Percentiles rank a stretch among this genome's conserved stretches.
Evolutionary conservation across 2,797 vertebrate species (phyloP).

Genomic region (Esox lucius): DNA sequence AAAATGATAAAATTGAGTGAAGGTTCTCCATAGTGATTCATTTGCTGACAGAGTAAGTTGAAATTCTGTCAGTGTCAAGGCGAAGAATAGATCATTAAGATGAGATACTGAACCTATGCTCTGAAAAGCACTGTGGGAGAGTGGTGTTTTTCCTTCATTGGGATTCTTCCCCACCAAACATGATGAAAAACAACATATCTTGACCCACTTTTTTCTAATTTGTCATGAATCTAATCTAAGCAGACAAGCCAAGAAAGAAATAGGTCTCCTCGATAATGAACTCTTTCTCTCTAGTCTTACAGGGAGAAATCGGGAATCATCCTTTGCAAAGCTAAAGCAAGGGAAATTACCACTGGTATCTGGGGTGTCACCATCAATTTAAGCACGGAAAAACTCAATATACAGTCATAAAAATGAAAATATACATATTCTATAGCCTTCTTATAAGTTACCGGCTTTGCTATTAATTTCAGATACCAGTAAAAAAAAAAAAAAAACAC

Average conservation of each 20-base stretch:
- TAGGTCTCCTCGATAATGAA: conserved; percentile 44
- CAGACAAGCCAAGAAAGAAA: conserved; percentile 42
- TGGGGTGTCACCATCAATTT: conserved; percentile 33
- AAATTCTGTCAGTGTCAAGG: background rate
- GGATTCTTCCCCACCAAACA: conserved; percentile 18
- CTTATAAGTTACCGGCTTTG: background rate
- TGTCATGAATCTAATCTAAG: conserved; percentile 36
- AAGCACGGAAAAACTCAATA: background rate
- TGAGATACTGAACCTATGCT: background rate
- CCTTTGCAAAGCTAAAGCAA: conserved; percentile 42
- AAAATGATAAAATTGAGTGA: background rate
- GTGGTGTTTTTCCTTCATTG: background rate
- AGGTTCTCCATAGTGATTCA: background rate
- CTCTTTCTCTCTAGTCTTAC: conserved; percentile 38
- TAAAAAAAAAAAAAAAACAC: background rate
- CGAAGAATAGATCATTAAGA: background rate
- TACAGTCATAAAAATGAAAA: background rate
- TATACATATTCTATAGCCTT: no score
- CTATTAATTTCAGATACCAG: background rate
- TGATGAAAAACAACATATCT: conserved; percentile 14
- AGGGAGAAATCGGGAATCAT: conserved; percentile 40
- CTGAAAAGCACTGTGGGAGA: background rate
- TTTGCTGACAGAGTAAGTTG: background rate
- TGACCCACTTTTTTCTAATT: conserved; percentile 47
- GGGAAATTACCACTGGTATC: conserved; percentile 31